Percentiles rank a stretch among this genome's conserved stretches.
Conservation (phyloP, 1,140 invertebrate species). For the Hylyphantes graminicola region DNA sequence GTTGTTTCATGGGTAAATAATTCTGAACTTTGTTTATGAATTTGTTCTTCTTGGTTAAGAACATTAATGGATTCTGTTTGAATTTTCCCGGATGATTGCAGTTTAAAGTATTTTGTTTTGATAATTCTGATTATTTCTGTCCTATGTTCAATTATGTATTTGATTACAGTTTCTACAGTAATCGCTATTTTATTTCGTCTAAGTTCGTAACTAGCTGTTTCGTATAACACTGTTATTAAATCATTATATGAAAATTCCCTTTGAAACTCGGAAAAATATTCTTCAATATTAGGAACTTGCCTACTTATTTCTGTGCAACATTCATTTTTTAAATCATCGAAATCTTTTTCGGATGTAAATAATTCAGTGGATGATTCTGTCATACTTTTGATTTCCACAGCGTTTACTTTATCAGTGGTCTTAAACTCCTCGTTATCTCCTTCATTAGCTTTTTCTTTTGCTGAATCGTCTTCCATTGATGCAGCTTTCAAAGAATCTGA, state of each 20-base stretch:
- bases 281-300: not conserved
- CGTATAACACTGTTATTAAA: not conserved
- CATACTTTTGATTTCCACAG: not conserved
- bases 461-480: no score
- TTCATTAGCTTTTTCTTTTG: not conserved
- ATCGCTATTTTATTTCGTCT: not conserved
- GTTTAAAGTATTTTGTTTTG: constrained; percentile 35
- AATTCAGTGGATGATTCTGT: not conserved
- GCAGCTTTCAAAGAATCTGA: not conserved
- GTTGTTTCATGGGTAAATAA: not conserved
- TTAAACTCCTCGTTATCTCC: not conserved
- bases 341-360: constrained; percentile 55
- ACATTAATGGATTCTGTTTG: not conserved
- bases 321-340: not conserved
- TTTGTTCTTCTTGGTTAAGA: no score
- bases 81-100: not conserved
- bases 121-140: constrained; percentile 36
- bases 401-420: no score
- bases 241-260: not conserved
- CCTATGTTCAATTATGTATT: constrained; percentile 42
- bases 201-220: constrained; percentile 13
- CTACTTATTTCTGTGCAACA: not conserved
- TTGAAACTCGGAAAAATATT: no score
- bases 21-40: not conserved
- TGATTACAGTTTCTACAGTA: not conserved